A percentile compares a stretch with the other conserved stretches of the same genome.
Conservation (phyloP, 2,113 vertebrate genomes). For the Theristicus caerulescens region DNA sequence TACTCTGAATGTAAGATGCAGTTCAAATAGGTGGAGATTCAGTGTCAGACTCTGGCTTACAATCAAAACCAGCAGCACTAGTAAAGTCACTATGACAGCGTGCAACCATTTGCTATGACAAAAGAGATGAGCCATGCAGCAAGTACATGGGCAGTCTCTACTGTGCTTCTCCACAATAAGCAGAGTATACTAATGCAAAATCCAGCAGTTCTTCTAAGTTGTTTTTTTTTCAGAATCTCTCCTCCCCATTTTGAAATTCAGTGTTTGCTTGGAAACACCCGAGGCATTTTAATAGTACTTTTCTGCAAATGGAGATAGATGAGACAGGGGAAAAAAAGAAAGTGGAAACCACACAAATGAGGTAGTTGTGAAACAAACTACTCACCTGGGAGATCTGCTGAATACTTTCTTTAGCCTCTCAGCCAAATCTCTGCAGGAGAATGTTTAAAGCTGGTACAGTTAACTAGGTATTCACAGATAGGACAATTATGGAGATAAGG, state of each 20-base stretch:
- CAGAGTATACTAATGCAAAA: not conserved
- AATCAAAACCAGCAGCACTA: not conserved
- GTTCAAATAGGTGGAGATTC: not conserved
- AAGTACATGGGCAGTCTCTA: not conserved
- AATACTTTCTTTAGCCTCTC: not conserved
- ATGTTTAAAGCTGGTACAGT: not conserved
- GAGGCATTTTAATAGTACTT: not conserved
- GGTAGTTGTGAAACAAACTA: not conserved
- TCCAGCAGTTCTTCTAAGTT: not conserved
- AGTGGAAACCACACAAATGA: not conserved
- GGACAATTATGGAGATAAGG: not conserved
- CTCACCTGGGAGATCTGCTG: not conserved
- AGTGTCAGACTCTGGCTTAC: not conserved
- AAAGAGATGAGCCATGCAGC: not conserved
- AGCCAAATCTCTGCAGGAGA: not conserved
- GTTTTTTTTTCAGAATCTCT: not conserved
- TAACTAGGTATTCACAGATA: not conserved
- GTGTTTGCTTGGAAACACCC: not conserved
- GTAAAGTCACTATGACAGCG: not conserved
- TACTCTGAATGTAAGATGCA: not conserved
- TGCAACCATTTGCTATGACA: not conserved
- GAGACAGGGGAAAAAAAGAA: not conserved
- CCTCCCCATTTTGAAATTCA: not conserved
- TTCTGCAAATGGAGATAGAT: not conserved
- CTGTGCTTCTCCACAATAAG: conserved; percentile 3